phyloP scores from a whole-genome alignment of 2,888 invertebrate species.

The Drosophila merina region DNA sequence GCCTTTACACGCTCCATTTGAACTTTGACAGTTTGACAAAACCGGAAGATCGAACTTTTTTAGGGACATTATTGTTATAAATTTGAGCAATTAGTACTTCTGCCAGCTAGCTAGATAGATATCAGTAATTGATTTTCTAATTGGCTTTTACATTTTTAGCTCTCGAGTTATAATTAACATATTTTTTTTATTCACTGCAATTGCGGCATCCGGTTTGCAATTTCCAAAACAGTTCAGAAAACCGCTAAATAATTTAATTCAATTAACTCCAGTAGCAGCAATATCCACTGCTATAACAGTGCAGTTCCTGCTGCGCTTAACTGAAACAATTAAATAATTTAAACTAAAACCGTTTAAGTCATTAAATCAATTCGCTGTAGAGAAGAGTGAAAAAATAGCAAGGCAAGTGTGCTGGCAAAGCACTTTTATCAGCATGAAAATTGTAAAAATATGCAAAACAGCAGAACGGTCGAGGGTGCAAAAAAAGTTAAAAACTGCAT shows the following conservation, averaged over 20 bases:
- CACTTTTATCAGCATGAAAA: conserved; percentile 43
- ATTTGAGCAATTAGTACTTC: background rate
- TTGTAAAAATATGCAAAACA: conserved; percentile 59
- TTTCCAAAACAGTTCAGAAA: conserved; percentile 4
- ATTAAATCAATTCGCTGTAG: conserved; percentile 61
- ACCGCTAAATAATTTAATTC: conserved; percentile 67
- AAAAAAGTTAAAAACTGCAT: conserved; percentile 29
- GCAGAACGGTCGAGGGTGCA: conserved; percentile 2
- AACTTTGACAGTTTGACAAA: conserved; percentile 49
- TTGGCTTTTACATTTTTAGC: background rate
- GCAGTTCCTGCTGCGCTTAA: conserved; percentile 15
- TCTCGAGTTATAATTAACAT: background rate
- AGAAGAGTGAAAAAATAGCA: background rate
- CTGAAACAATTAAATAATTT: conserved; percentile 64
- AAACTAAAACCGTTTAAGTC: conserved; percentile 54
- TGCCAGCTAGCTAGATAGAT: conserved; percentile 18
- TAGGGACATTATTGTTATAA: background rate
- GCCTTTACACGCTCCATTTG: conserved; percentile 60
- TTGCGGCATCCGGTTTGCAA: conserved; percentile 23
- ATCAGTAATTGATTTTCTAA: background rate
- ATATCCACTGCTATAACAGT: conserved; percentile 6
- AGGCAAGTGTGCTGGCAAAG: conserved; percentile 18
- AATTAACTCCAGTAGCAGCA: conserved; percentile 50
- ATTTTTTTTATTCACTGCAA: conserved; percentile 1
- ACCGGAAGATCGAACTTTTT: conserved; percentile 6